Conservation (phyloP, 2,888 invertebrate genomes). For the Papilio protenor region DNA sequence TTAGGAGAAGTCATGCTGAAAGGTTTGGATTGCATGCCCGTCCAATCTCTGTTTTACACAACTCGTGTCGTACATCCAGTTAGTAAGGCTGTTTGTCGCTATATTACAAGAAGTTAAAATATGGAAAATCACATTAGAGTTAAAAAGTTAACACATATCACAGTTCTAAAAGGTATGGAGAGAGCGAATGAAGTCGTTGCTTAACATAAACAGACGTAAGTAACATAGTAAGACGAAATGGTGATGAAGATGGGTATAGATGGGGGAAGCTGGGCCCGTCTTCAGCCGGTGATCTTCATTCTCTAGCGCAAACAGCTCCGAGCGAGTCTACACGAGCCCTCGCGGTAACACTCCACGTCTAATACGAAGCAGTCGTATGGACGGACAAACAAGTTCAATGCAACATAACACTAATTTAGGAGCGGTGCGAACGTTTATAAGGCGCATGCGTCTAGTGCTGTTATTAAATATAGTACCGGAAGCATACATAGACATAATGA, state of each 20-base stretch:
- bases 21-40: slow-evolving; percentile 69
- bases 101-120: slow-evolving; percentile 54
- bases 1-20: slow-evolving; percentile 64
- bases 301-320: slow-evolving; percentile 48
- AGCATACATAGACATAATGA: slow-evolving; percentile 84
- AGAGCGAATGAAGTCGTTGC: slow-evolving; percentile 62
- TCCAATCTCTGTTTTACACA: slow-evolving; percentile 82
- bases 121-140: slow-evolving; percentile 49
- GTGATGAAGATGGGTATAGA: slow-evolving; percentile 56
- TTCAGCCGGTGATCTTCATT: slow-evolving; percentile 44
- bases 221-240: slow-evolving; percentile 54
- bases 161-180: slow-evolving; percentile 61
- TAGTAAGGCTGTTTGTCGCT: slow-evolving; percentile 19
- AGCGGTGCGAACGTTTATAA: slow-evolving; percentile 56
- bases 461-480: slow-evolving; percentile 73
- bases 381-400: slow-evolving; percentile 70
- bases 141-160: slow-evolving; percentile 52
- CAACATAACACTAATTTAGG: slow-evolving; percentile 56
- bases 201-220: slow-evolving; percentile 48
- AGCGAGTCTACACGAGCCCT: slow-evolving; percentile 52
- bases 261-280: slow-evolving; percentile 52
- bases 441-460: slow-evolving; percentile 75
- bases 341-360: slow-evolving; percentile 45
- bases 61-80: slow-evolving; percentile 49
- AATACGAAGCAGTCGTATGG: slow-evolving; percentile 63